Percentiles rank a stretch among this genome's conserved stretches.
Evolutionary conservation across 2,797 vertebrate genomes (phyloP).

Genomic region (Sparidentex hasta): DNA sequence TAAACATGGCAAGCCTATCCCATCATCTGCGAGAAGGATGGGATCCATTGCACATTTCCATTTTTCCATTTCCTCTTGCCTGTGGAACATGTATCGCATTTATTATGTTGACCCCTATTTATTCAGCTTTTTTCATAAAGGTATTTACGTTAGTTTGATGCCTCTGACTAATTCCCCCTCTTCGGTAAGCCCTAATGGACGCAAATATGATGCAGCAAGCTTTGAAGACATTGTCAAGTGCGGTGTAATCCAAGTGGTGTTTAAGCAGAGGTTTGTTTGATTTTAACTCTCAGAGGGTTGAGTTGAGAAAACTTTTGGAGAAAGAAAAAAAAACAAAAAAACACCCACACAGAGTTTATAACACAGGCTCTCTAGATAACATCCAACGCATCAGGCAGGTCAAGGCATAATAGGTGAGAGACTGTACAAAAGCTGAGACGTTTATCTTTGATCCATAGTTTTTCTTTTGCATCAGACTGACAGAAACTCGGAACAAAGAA

Average conservation of each 20-base stretch:
- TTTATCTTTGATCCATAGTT: conserved; percentile 35
- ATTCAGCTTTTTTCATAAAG: conserved; percentile 61
- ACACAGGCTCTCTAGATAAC: conserved; percentile 41
- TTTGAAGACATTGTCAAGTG: conserved; percentile 42
- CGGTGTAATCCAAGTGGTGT: conserved; percentile 44
- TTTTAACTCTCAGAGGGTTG: conserved; percentile 48
- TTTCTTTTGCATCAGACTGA: conserved; percentile 41
- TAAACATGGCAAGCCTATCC: conserved; percentile 83
- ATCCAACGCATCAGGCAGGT: conserved; percentile 43
- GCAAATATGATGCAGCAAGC: conserved; percentile 51
- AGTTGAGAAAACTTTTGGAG: conserved; percentile 45
- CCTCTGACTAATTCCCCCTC: conserved; percentile 57
- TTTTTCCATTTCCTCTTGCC: conserved; percentile 76
- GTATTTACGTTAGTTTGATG: conserved; percentile 70
- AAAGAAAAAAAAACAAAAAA: conserved; percentile 1
- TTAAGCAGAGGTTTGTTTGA: conserved; percentile 55
- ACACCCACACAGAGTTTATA: conserved; percentile 54
- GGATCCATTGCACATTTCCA: conserved; percentile 71
- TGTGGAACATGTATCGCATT: conserved; percentile 73
- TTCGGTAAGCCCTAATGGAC: conserved; percentile 48
- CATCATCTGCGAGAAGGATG: conserved; percentile 81
- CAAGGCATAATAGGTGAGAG: conserved; percentile 53
- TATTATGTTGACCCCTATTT: conserved; percentile 75
- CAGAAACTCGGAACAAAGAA: conserved; percentile 29
- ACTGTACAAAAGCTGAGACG: conserved; percentile 32